Evolutionary conservation across 2,113 vertebrate genomes (phyloP), one percentile per base, ranked within the genome.

Genomic region (Gasterosteus aculeatus): DNA sequence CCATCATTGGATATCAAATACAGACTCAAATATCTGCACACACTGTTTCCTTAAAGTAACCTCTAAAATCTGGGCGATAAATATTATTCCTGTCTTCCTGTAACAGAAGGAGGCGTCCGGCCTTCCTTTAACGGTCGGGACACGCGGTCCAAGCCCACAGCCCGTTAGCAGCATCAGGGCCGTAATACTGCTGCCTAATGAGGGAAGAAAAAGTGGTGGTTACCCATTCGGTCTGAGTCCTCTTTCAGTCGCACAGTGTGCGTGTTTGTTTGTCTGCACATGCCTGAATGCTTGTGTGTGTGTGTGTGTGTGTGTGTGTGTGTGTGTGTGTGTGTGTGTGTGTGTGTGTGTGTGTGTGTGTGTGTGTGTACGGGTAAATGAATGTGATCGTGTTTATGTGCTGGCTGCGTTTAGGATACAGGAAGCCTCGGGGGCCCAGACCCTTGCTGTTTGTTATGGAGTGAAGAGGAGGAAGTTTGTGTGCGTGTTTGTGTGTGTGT

Each of bases 351-450:
- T 35, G 60, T 70, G 69, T 59, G 56, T 81, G 51, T 81, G 83
- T 71, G 70, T 86, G 82, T 87, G 81, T 87, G 82, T 85, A 74
- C 69, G 75, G 42, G 74, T 90, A 87, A 81, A 90, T 90, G 75
- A 91, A 87, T 82, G 88, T 87, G 89, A 89, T 92, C 93, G 93
- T 94, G 92, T 95, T 93, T 93, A 92, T 92, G 91, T 92, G 92
- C 75, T 86, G 91, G 89, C 84, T 92, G 85, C 86, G 85, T 87
- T 87, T 91, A 89, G 93, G 93, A 91, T 56, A 77, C 94, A 94
- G 95, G 94, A 95, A 95, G 93, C 93, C 93, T 89, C 83, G 79
- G 87, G 93, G 94, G 93, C 91, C 85, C 61, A 82, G 82, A 78
- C 85, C 87, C 54, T 78, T 76, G 69, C 88, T 94, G 91, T 95